Base-by-base conservation (phyloP, 2,113 vertebrate genomes). In the Suricata suricatta region DNA sequence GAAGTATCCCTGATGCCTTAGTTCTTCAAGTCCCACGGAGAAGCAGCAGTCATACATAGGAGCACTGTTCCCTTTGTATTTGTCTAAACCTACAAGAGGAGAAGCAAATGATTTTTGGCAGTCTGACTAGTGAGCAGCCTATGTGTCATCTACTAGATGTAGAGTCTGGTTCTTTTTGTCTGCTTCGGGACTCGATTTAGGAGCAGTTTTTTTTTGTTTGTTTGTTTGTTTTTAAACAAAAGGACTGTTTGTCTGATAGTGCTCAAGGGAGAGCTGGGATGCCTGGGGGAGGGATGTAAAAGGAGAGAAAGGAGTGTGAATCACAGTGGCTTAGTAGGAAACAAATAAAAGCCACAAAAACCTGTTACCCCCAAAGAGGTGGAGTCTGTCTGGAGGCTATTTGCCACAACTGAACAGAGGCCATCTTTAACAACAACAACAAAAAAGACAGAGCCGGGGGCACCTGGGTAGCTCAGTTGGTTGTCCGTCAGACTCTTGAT, bases 151-250 rank as follows among this genome's bases (percentile, higher is more conserved):
- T 93, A 86, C 68, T 64, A 96, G 80, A 92, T n/a, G 74, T 88
- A 44, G 88, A 95, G 54, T 92, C 80, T 96, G 64, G 19, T 97
- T 97, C 95, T 97, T 96, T 97, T 95, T 96, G 63, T 97, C 71
- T 97, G 76, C 88, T 95, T 93, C 60, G 95, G 84, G 57, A n/a
- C 66, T 52, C 97, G 81, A 90, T 88, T 85, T 92, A 96, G 90
- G 76, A 94, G 60, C 82, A 76, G 31, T 44, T 33, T 96, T 87
- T 88, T 90, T 63, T 93, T 17, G n/a, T n/a, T 33, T 10, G 41
- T 41, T n/a, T n/a, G n/a, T 31, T n/a, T 19, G 25, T 25, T n/a
- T n/a, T 47, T 27, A 44, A 33, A 88, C n/a, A 72, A 69, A 90
- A 96, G 69, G 64, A 80, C n/a, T 38, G 44, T 41, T 64, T 95